These are phyloP conservation scores for Caenorhabditis panamensis DNA, from an alignment of 2,888 invertebrate species.

Conservation along the genomic window DNA sequence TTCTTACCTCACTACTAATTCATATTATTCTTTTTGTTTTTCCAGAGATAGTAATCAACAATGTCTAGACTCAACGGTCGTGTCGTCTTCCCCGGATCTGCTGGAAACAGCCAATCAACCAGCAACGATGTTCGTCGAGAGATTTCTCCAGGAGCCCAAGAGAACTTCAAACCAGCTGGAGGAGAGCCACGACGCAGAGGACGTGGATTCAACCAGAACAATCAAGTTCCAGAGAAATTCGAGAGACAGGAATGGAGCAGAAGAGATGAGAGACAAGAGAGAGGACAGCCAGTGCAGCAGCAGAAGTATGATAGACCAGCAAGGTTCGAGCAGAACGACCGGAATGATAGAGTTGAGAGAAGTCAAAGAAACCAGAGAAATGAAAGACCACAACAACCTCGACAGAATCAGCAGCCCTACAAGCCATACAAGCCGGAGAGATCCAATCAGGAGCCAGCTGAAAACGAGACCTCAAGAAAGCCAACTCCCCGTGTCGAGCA, in stretches of 20 bases:
- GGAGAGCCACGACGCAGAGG: conserved; percentile 4
- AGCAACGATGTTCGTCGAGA: not conserved
- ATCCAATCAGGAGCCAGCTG: not conserved
- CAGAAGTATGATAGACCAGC: not conserved
- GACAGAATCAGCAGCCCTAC: not conserved
- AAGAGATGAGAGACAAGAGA: not conserved
- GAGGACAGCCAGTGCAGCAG: not conserved
- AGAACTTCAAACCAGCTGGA: not conserved
- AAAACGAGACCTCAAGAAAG: not conserved
- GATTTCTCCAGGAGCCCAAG: not conserved
- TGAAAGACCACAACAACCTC: not conserved
- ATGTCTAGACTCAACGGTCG: conserved; percentile 43
- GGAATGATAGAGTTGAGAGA: not conserved
- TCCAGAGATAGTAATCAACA: too few relatives aligned
- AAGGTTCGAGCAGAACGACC: conserved; percentile 14
- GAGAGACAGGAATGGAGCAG: not conserved
- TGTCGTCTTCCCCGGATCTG: conserved; percentile 13
- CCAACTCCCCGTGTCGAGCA: not conserved
- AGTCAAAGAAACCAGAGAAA: conserved; percentile 18
- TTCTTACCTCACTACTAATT: not conserved
- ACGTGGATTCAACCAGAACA: not conserved
- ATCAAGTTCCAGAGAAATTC: not conserved
- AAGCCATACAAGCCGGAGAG: not conserved
- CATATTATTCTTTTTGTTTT: too few relatives aligned
- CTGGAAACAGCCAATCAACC: not conserved